These are phyloP conservation scores for Anas platyrhynchos DNA, from an alignment of 2,113 vertebrate species.

Conservation along the genomic window DNA sequence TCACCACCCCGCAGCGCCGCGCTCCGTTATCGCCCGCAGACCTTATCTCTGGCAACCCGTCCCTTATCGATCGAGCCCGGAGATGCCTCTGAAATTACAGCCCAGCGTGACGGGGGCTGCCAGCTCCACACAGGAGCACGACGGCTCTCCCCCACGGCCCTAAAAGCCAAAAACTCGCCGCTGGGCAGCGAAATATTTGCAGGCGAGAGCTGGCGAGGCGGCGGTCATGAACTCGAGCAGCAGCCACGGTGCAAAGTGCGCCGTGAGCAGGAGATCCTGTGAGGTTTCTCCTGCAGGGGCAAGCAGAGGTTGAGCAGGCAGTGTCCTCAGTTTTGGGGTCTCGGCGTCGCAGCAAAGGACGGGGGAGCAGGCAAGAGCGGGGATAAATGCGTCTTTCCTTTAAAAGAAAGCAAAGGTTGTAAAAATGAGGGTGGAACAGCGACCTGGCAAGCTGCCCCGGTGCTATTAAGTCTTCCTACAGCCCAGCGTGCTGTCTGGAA, in stretches of 20 bases:
- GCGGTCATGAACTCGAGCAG: not conserved
- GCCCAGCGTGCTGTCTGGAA: not conserved
- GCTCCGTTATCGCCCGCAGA: rapidly evolving
- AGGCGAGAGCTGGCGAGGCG: not conserved
- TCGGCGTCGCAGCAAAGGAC: not conserved
- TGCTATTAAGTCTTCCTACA: not conserved
- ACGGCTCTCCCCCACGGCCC: not conserved
- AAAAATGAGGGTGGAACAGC: not conserved
- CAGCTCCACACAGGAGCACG: rapidly evolving
- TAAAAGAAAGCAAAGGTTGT: not conserved
- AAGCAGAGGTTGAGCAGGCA: not conserved
- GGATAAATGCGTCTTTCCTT: not conserved
- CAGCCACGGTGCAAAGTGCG: not conserved
- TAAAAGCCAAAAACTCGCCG: not conserved
- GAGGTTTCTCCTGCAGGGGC: not conserved
- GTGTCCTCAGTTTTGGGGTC: not conserved
- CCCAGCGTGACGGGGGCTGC: not conserved
- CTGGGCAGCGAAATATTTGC: not conserved
- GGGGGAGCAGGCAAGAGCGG: not conserved
- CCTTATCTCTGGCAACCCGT: not conserved
- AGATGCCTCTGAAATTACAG: not conserved
- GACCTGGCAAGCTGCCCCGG: not conserved
- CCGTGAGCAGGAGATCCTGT: not conserved
- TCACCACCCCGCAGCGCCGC: not conserved
- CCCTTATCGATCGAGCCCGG: not conserved